Base-by-base conservation (phyloP, 2,888 invertebrate genomes). In the Lymantria monacha region DNA sequence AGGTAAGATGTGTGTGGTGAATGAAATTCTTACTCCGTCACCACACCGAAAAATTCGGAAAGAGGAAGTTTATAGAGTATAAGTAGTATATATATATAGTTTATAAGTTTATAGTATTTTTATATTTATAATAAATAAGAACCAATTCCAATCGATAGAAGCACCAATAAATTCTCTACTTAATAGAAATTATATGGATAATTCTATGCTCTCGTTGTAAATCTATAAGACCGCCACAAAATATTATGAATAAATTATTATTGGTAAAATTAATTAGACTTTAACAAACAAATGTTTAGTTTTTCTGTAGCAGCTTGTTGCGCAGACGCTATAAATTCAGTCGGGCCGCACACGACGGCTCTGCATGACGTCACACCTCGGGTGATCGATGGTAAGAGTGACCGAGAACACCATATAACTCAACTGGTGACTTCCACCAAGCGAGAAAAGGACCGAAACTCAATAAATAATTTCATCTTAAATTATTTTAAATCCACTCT, bases 301-400 rank as follows among this genome's bases (percentile, higher is more conserved):
- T 83, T 80, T 83, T 82, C 81, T 79, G 69, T 78, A 74, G 79
- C 77, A 73, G 74, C 78, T 79, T 71, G 76, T 75, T 87, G 87
- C 83, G 86, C 87, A 85, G 83, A 80, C 85, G 89, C 90, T 83
- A 91, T 91, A 91, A 91, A 91, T 91, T 82, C 78, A 81, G 78
- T 63, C 76, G 63, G 89, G 90, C 90, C 90, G 87, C 91, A 91
- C 90, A 91, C 91, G 91, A 90, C 81, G 91, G 84, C 89, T 79
- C 88, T 80, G 89, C 87, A 86, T 90, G 90, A 91, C 90, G 91
- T 90, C 90, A 91, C 91, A 90, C 88, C 84, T 83, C 76, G 73
- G 71, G 83, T 91, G 91, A 91, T 91, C 87, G 90, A 91, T 90
- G 84, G 86, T 78, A 67, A 57, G 83, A 74, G 74, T 66, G 79